Evolutionary conservation across 1,140 invertebrate species (phyloP), one percentile per base, ranked within the genome.

Genomic region (Diuraphis noxia): DNA sequence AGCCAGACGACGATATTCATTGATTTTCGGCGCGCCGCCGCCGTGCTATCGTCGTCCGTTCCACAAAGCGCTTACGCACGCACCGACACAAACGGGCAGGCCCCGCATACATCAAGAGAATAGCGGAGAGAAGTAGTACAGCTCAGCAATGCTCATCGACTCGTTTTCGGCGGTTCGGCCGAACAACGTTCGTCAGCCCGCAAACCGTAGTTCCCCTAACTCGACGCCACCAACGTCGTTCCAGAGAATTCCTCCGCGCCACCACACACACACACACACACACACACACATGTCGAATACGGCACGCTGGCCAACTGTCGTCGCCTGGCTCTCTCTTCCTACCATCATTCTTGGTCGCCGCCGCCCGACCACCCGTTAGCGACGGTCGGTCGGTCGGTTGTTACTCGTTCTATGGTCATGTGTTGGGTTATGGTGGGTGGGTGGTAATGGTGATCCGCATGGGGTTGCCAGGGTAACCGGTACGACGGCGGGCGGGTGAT

Each of bases 131-230:
- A 36, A 85, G 41, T 25, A 43, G 19, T 43, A 6, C n/a, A 8
- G 19, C 34, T 13, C n/a, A 17, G 9, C 46, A 19, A 30, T 7
- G 41, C 43, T 84, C 36, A 72, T 41, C 82, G 41, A 34, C 43
- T 84, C 30, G 46, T 43, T 43, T 41, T 41, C 41, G 82, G 82
- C 30, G 40, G 41, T 40, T 41, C n/a, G 41, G 86, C 86, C 86
- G 86, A 88, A 88, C 86, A 88, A n/a, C 49, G 38, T 63, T 88
- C 36, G 86, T 88, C 86, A 88, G 52, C 13, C 86, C 13, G 36
- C 34, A 40, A 88, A 56, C 86, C 36, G 9, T 23, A 49, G 43
- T 43, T 34, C 43, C 81, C 38, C 38, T 41, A 40, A 40, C 81
- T 72, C 38, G 81, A 34, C 30, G 82, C 41, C 34, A 46, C 43